Evolutionary conservation across 1,140 invertebrate species (phyloP), one percentile per base, ranked within the genome.

Genomic region (Forficula auricularia): DNA sequence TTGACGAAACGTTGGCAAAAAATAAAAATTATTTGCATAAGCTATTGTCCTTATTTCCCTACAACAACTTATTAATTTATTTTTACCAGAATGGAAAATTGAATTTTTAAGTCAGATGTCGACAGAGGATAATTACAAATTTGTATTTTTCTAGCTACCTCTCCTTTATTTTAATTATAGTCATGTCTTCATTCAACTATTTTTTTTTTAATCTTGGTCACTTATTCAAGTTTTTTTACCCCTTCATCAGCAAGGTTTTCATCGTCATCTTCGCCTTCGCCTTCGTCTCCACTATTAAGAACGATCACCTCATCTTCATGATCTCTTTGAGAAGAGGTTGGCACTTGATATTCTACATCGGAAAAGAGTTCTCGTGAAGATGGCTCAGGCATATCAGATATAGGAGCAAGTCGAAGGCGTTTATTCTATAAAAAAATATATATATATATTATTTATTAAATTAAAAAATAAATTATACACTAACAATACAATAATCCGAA

Each of bases 291-390:
- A 19, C 78, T 73, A 16, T 79, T 77, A 13, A 80, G 75, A 13
- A 84, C 75, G 19, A 82, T 75, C 35, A 71, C 66, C 48, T 84
- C 80, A 57, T 82, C 79, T 48, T 82, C 79, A 51, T 82, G 79
- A 56, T 84, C 80, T 19, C 79, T 69, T 53, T 82, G 80, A 16
- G 79, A 82, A 3, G 80, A 83, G 0, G 82, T 84, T 2, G 82
- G 81, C 33, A 84, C 79, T 63, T 83, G 70, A 52, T 75, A 75
- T 51, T 79, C 77, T 3, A 76, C 74, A 52, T 79, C 76, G 36
- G 73, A 63, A 19, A 63, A 63, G 16, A 64, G 66, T 43, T 71
- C n/a, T n/a, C 19, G 19, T 3, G 38, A 39, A 22, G 12, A 22
- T n/a, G 12, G 7, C 18, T 10, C 15, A 14, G 19, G 18, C 4